phyloP scores from a whole-genome alignment of 2,888 invertebrate genomes.

The Monopis laevigella region DNA sequence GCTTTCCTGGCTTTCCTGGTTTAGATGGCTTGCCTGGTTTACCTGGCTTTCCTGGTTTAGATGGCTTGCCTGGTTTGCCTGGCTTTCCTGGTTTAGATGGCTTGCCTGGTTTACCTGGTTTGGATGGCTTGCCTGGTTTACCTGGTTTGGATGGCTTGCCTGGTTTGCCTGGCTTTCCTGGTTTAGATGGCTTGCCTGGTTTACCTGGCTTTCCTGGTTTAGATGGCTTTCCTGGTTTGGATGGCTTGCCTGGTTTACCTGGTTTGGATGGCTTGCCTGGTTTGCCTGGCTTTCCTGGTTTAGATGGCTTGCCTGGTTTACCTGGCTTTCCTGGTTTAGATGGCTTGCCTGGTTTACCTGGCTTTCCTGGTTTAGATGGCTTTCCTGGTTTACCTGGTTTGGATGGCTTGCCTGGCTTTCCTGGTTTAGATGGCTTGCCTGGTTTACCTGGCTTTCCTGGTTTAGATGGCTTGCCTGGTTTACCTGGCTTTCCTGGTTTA shows the following conservation, averaged over 20 bases:
- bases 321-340: conserved; percentile 2
- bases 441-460: conserved; percentile 5
- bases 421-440: background rate
- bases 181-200: conserved; percentile 11
- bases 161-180: conserved; percentile 3
- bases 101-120: conserved; percentile 9
- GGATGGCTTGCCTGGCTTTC: conserved; percentile 3
- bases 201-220: conserved; percentile 6
- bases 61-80: conserved; percentile 12
- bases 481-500: conserved; percentile 38
- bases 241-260: background rate
- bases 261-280: background rate
- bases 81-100: conserved; percentile 8
- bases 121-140: conserved; percentile 9
- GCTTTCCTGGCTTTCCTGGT: conserved; percentile 10
- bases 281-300: background rate
- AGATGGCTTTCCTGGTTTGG: background rate
- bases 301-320: background rate
- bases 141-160: too few relatives aligned
- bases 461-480: conserved; percentile 28
- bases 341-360: conserved; percentile 10
- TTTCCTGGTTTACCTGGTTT: conserved; percentile 9
- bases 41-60: conserved; percentile 7
- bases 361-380: conserved; percentile 10
- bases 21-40: conserved; percentile 10